phyloP scores from a whole-genome alignment of 2,797 vertebrate genomes.

The Chiloscyllium punctatum region DNA sequence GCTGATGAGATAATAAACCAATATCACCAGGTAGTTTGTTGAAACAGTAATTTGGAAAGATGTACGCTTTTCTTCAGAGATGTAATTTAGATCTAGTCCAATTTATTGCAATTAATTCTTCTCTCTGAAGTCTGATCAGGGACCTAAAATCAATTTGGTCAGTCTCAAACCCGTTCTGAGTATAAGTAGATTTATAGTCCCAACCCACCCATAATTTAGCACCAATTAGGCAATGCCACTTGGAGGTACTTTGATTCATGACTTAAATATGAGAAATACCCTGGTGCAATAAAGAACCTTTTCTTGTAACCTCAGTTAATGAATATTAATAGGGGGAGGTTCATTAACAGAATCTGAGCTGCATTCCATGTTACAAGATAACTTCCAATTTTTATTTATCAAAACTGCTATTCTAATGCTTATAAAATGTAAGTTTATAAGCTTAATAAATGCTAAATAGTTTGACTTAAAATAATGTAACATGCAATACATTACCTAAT shows the following conservation, averaged over 20 bases:
- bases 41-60: neutral
- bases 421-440: neutral
- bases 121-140: neutral
- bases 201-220: slow-evolving; percentile 24
- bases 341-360: neutral
- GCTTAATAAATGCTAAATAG: neutral
- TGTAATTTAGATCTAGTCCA: neutral
- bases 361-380: neutral
- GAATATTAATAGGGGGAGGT: neutral
- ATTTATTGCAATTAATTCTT: neutral
- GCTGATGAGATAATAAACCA: neutral
- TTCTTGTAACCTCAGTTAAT: neutral
- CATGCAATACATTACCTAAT: neutral
- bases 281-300: neutral
- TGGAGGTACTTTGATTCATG: neutral
- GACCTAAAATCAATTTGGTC: slow-evolving; percentile 8
- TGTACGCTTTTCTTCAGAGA: neutral
- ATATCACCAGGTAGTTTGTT: neutral
- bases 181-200: neutral
- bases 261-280: neutral
- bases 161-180: neutral
- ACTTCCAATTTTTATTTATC: neutral
- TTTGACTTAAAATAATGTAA: neutral
- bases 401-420: neutral
- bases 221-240: slow-evolving; percentile 21